A percentile compares a stretch with the other conserved stretches of the same genome.
Evolutionary conservation across 1,140 invertebrate species (phyloP).

Genomic region (Andricus grossulariae): DNA sequence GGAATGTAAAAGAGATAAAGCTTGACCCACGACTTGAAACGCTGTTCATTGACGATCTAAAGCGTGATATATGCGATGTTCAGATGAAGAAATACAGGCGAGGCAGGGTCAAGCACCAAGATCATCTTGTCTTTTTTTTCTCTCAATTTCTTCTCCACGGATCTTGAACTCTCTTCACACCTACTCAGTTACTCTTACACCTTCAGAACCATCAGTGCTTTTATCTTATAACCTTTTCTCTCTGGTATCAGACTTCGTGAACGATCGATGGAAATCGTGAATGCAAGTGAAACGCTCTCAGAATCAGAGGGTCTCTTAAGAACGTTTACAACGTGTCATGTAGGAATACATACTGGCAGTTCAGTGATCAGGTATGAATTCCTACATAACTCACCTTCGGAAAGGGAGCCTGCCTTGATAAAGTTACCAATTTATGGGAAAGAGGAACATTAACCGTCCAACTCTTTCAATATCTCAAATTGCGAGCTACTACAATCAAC

Average conservation of each 20-base stretch:
- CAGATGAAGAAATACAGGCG: background rate
- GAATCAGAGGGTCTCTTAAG: background rate
- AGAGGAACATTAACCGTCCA: background rate
- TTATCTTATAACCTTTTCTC: slow-evolving; percentile 1
- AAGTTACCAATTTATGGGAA: slow-evolving; percentile 13
- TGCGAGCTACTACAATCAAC: background rate
- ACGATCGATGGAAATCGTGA: background rate
- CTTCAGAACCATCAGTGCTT: background rate
- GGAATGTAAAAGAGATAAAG: slow-evolving; percentile 7
- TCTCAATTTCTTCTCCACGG: slow-evolving; percentile 6
- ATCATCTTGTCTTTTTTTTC: slow-evolving; percentile 4
- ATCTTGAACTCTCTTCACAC: slow-evolving; percentile 20
- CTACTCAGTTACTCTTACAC: slow-evolving; percentile 11
- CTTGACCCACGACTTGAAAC: slow-evolving; percentile 10
- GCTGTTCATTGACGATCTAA: slow-evolving; percentile 21
- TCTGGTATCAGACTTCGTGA: background rate
- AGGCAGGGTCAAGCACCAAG: slow-evolving; percentile 19
- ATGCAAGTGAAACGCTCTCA: background rate
- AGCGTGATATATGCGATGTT: slow-evolving; percentile 21
- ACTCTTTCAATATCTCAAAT: background rate
- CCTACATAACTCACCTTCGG: background rate
- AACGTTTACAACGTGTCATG: background rate
- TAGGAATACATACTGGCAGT: background rate
- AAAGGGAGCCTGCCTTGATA: background rate
- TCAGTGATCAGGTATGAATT: slow-evolving; percentile 1